Evolutionary conservation across 2,113 vertebrate genomes (phyloP).

Genomic region (Meleagris gallopavo): DNA sequence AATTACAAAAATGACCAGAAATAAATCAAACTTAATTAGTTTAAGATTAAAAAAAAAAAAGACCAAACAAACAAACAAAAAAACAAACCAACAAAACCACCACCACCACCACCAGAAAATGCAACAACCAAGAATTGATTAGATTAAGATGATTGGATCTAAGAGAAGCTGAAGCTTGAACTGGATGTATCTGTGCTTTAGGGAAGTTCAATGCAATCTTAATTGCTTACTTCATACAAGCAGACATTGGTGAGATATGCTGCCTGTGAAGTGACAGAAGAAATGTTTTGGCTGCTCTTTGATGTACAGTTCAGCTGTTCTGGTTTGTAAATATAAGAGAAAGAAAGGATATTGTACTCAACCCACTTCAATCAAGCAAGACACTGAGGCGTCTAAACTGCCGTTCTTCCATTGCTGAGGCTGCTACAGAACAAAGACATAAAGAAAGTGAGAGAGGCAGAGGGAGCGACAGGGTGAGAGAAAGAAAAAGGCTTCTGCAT

Average conservation of each 20-base stretch:
- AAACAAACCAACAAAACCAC: neutral
- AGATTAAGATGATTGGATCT: constrained; percentile 39
- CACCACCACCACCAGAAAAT: too few species aligned
- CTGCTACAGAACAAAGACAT: constrained; percentile 59
- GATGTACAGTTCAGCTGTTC: constrained; percentile 69
- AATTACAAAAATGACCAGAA: constrained; percentile 56
- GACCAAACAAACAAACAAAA: neutral
- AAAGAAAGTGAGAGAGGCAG: constrained; percentile 18
- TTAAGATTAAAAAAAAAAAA: neutral
- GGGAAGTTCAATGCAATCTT: constrained; percentile 26
- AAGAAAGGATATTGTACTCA: constrained; percentile 67
- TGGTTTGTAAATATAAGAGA: constrained; percentile 75
- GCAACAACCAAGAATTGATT: neutral
- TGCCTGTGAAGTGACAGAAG: constrained; percentile 78
- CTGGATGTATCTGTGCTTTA: neutral
- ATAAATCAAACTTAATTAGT: constrained; percentile 58
- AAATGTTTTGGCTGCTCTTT: constrained; percentile 73
- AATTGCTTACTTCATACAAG: constrained; percentile 46
- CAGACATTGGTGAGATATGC: constrained; percentile 69
- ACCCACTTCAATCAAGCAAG: constrained; percentile 72
- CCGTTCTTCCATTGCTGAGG: constrained; percentile 30
- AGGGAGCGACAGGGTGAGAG: neutral
- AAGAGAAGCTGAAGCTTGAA: constrained; percentile 14
- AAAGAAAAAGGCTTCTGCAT: constrained; percentile 1
- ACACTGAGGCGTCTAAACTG: constrained; percentile 50